Evolutionary conservation across 2,888 invertebrate genomes (phyloP), one percentile per base, ranked within the genome.

Genomic region (Philonicus albiceps): DNA sequence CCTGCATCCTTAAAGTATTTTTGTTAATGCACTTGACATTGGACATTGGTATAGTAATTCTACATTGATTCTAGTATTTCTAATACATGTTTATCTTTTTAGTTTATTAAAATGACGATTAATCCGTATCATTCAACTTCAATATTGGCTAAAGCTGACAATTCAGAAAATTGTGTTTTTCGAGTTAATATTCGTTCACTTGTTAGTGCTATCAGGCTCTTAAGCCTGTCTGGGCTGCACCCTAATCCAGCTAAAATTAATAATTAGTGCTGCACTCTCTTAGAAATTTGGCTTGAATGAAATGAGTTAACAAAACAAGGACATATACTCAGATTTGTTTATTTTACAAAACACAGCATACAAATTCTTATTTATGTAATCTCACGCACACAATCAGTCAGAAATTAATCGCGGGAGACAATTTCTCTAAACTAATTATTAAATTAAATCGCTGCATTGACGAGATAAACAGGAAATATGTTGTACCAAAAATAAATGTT

Each of bases 341-440:
- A 84, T 83, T 87, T 87, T 87, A 87, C 83, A 87, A 87, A 87
- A 87, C 87, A 87, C 87, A 87, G 83, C 87, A 87, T 87, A 87
- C 87, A 83, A 72, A 84, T 64, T 84, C 73, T 73, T 73, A 84
- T 43, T 83, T 40, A n/a, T 73, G 64, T 27, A 31, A 30, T 73
- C 27, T 84, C 87, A 87, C 86, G 72, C 87, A 87, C 86, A 86
- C 87, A 86, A 87, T 86, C 83, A 84, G 84, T 86, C 86, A 86
- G 84, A 86, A 87, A 87, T 86, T 64, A 87, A 87, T 83, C 78
- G 75, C 55, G 55, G 84, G 76, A 31, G 37, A 34, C 5, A 83
- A 81, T 86, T 80, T 75, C 84, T 76, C 78, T 72, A 87, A 85
- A 72, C 85, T 80, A 40, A 34, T 53, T 55, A 76, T 86, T 72